These are phyloP conservation scores for Catocala sponsa DNA, from an alignment of 2,888 invertebrate genomes.

Conservation along the genomic window DNA sequence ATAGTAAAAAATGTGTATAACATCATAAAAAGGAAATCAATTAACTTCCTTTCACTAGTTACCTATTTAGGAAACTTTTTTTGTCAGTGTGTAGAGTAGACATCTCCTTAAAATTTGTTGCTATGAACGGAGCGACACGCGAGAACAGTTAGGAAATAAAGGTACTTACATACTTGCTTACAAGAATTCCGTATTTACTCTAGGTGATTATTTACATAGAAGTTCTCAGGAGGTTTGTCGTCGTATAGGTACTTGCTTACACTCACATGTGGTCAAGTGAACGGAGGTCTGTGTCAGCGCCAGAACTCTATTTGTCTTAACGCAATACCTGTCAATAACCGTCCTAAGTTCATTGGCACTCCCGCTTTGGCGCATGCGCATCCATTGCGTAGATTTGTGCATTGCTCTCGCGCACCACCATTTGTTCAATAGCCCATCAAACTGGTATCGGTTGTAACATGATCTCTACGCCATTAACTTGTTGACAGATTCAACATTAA, in stretches of 20 bases:
- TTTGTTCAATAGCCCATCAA: constrained; percentile 74
- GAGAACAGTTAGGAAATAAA: constrained; percentile 69
- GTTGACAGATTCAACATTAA: constrained; percentile 82
- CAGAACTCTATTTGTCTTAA: constrained; percentile 86
- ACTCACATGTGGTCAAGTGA: constrained; percentile 76
- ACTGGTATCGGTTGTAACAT: constrained; percentile 80
- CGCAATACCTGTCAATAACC: constrained; percentile 87
- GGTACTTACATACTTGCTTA: constrained; percentile 69
- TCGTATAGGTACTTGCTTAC: constrained; percentile 63
- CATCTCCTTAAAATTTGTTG: constrained; percentile 44
- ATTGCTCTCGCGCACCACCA: constrained; percentile 72
- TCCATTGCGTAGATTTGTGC: constrained; percentile 84
- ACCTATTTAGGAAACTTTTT: constrained; percentile 36
- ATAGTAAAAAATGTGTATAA: constrained; percentile 22
- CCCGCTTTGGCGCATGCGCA: constrained; percentile 85
- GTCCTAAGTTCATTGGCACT: constrained; percentile 86
- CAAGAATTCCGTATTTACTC: constrained; percentile 82
- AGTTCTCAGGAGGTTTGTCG: constrained; percentile 81
- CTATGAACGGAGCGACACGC: constrained; percentile 47
- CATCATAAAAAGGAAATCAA: constrained; percentile 46
- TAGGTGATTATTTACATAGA: constrained; percentile 81
- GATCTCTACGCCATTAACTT: constrained; percentile 83
- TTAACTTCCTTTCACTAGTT: constrained; percentile 50
- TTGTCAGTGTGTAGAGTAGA: constrained; percentile 31
- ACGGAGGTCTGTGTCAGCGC: constrained; percentile 83